Evolutionary conservation across 2,113 vertebrate genomes (phyloP).

Genomic region (Elanus axillaris): DNA sequence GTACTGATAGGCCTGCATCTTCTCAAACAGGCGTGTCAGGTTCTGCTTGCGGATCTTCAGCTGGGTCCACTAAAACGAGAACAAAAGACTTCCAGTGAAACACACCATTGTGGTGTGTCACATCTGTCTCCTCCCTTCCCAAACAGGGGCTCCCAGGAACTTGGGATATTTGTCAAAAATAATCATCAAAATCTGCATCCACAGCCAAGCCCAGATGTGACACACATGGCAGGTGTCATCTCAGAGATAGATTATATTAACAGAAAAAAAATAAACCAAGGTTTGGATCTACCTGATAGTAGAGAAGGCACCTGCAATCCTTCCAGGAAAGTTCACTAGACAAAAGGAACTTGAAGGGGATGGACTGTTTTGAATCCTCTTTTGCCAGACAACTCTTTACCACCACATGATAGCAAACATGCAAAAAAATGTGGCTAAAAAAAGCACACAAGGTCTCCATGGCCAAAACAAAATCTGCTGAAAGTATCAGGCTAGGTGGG

Average conservation of each 20-base stretch:
- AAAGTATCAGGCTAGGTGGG: neutral
- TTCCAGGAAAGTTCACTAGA: neutral
- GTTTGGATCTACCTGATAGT: neutral
- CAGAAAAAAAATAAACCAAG: neutral
- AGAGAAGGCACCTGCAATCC: neutral
- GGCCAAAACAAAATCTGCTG: neutral
- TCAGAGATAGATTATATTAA: neutral
- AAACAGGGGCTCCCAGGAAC: neutral
- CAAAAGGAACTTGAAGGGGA: neutral
- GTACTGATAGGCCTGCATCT: conserved; percentile 97
- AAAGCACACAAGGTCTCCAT: neutral
- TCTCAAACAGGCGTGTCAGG: conserved; percentile 92
- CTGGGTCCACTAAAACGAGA: conserved; percentile 86
- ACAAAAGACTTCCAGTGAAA: neutral
- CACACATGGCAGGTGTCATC: fast-evolving
- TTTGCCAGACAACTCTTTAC: neutral
- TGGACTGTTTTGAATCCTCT: neutral
- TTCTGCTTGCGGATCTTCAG: conserved; percentile 96
- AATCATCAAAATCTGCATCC: neutral
- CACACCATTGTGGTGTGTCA: fast-evolving
- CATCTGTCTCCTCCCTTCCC: neutral
- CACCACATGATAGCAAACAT: neutral
- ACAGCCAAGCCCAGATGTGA: neutral
- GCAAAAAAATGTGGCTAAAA: neutral
- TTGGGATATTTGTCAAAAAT: neutral